These are phyloP conservation scores for Crematogaster levior DNA, from an alignment of 2,888 invertebrate genomes.

Conservation along the genomic window DNA sequence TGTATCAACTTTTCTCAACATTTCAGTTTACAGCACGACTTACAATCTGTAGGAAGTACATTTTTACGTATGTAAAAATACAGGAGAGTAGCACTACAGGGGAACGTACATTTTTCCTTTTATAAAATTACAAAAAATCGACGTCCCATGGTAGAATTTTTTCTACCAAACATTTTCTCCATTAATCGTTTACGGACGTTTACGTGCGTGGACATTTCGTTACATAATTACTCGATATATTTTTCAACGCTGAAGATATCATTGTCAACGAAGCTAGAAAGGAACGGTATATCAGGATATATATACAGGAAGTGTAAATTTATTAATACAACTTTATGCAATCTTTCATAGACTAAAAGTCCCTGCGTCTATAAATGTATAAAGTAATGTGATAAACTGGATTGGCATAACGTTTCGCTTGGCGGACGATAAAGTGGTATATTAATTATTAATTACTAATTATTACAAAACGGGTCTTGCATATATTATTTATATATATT, in stretches of 20 bases:
- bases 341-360: background rate
- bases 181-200: conserved; percentile 17
- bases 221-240: background rate
- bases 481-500: background rate
- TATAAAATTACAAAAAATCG: conserved; percentile 21
- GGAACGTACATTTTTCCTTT: conserved; percentile 15
- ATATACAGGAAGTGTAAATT: background rate
- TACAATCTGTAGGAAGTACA: conserved; percentile 8
- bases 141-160: background rate
- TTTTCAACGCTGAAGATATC: background rate
- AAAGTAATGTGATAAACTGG: conserved; percentile 2
- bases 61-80: conserved; percentile 20
- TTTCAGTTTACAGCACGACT: conserved; percentile 12
- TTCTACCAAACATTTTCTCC: background rate
- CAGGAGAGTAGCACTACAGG: background rate
- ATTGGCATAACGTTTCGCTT: conserved; percentile 5
- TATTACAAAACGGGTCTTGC: conserved; percentile 15
- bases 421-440: background rate
- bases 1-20: conserved; percentile 8
- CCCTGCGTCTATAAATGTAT: background rate
- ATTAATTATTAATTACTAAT: too few species aligned
- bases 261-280: background rate
- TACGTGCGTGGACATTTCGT: background rate
- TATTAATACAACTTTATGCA: background rate
- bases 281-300: background rate